A percentile compares a stretch with the other conserved stretches of the same genome.
phyloP scores from a whole-genome alignment of 1,140 invertebrate genomes.

The Holotrichia oblita region DNA sequence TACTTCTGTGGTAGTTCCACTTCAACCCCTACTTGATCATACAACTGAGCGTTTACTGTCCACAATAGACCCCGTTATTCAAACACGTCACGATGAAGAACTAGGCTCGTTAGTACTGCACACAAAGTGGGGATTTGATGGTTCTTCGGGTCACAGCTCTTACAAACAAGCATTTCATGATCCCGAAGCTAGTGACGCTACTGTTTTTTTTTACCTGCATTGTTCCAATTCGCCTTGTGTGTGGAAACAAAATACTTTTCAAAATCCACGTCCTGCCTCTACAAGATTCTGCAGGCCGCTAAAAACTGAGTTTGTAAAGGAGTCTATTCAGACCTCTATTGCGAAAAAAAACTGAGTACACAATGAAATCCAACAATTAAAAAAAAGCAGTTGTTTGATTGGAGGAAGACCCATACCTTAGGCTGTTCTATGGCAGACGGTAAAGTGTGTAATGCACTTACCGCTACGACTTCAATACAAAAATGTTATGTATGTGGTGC shows the following conservation, averaged over 20 bases:
- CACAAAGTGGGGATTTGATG: constrained; percentile 30
- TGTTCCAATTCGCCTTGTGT: constrained; percentile 28
- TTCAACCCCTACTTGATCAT: constrained; percentile 37
- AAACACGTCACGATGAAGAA: constrained; percentile 27
- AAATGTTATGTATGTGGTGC: neutral
- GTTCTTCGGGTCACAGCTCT: constrained; percentile 15
- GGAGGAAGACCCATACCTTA: too few relatives aligned
- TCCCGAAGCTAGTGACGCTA: neutral
- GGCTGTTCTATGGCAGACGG: too few relatives aligned
- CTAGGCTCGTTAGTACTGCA: neutral
- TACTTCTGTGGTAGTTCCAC: constrained; percentile 6
- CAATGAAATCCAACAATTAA: too few relatives aligned
- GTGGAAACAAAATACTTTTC: constrained; percentile 25
- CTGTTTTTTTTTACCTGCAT: constrained; percentile 22
- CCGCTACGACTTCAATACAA: constrained; percentile 9
- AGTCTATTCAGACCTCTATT: too few relatives aligned
- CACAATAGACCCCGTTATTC: neutral
- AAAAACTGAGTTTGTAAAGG: constrained; percentile 26
- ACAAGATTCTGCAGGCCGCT: neutral
- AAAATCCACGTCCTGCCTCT: constrained; percentile 38
- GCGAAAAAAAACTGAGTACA: too few relatives aligned
- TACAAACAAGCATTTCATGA: constrained; percentile 39
- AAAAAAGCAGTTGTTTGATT: too few relatives aligned
- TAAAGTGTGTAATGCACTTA: too few relatives aligned
- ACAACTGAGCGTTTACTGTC: neutral